A percentile compares a stretch with the other conserved stretches of the same genome.
Conservation (phyloP, 2,113 vertebrate species). For the Nothocercus nigrocapillus region DNA sequence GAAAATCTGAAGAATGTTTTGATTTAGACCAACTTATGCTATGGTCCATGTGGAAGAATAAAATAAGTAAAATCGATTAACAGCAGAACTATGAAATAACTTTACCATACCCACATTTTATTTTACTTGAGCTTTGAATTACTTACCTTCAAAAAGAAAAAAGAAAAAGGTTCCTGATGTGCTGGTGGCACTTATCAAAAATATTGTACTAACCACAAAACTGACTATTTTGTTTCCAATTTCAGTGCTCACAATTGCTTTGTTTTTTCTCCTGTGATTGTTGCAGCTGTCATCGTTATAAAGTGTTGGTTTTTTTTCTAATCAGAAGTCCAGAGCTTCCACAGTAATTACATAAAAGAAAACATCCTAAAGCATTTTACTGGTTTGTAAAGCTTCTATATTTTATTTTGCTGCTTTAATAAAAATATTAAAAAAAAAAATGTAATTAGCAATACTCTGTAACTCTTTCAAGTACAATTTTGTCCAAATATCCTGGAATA, state of each 20-base stretch:
- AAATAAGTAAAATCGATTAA: background rate
- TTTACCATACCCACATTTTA: background rate
- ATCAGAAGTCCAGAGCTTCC: background rate
- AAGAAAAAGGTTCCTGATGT: background rate
- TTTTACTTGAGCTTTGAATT: background rate
- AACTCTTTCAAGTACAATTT: background rate
- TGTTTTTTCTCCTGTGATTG: background rate
- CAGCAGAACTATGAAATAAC: background rate
- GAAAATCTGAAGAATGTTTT: background rate
- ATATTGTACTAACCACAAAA: background rate
- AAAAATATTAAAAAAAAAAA: background rate
- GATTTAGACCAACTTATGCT: background rate
- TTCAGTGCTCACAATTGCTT: background rate
- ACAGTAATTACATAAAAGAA: background rate
- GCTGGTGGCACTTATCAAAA: background rate
- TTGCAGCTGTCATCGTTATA: background rate
- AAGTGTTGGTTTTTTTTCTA: background rate
- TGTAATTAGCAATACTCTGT: background rate
- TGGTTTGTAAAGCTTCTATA: background rate
- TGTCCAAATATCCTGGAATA: background rate
- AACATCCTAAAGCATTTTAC: background rate
- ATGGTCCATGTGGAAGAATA: background rate
- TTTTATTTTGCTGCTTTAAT: background rate
- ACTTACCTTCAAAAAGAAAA: background rate
- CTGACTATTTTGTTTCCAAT: background rate